These are phyloP conservation scores for Drosophila stalkeri DNA, from an alignment of 2,888 invertebrate species.

Conservation along the genomic window DNA sequence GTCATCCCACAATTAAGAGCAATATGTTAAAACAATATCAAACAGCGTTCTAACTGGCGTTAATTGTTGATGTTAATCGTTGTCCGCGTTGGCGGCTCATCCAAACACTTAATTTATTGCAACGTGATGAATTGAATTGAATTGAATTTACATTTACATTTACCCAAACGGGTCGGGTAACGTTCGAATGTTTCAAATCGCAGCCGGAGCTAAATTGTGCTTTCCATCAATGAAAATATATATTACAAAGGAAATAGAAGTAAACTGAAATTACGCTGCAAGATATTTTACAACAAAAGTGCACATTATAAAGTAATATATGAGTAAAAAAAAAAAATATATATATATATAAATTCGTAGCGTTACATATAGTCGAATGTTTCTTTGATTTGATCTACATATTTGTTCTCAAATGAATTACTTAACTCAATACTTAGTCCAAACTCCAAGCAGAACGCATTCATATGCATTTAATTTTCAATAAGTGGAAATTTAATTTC, in stretches of 20 bases:
- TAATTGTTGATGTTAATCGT: slow-evolving; percentile 62
- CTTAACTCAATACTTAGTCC: slow-evolving; percentile 34
- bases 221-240: slow-evolving; percentile 40
- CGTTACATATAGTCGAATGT: slow-evolving; percentile 47
- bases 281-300: slow-evolving; percentile 50
- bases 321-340: slow-evolving; percentile 26
- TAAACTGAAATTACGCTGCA: slow-evolving; percentile 35
- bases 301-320: slow-evolving; percentile 45
- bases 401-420: slow-evolving; percentile 26
- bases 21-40: slow-evolving; percentile 42
- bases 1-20: slow-evolving; percentile 51
- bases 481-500: slow-evolving; percentile 59
- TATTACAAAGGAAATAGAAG: slow-evolving; percentile 11
- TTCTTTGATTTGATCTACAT: slow-evolving; percentile 20
- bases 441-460: slow-evolving; percentile 56
- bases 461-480: slow-evolving; percentile 73
- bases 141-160: slow-evolving; percentile 46
- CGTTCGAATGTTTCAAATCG: slow-evolving; percentile 26
- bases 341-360: slow-evolving; percentile 37
- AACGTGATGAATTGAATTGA: slow-evolving; percentile 51
- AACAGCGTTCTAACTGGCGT: slow-evolving; percentile 36
- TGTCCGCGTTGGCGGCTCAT: slow-evolving; percentile 48
- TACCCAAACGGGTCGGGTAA: slow-evolving; percentile 32
- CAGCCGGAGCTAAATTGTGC: slow-evolving; percentile 46
- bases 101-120: slow-evolving; percentile 41